Evolutionary conservation across 23 tunicate genomes (phyloP), one percentile per base, ranked within the genome.

Genomic region (Styela plicata): DNA sequence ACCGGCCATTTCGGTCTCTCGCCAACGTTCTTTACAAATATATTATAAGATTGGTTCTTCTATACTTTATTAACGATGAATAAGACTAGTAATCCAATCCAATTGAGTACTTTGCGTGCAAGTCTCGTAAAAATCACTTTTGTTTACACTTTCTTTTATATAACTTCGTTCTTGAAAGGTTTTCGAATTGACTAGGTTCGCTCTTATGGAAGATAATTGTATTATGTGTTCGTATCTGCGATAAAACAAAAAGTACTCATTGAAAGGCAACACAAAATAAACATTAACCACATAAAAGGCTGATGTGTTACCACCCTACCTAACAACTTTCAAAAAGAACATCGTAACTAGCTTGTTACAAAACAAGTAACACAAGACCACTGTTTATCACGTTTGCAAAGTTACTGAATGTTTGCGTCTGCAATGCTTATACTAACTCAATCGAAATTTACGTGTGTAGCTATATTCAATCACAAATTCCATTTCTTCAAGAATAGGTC

Each of bases 21-120:
- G 57, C 13, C 57, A 44, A 26, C 77, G 77, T 34, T 71, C 77
- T 33, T 34, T 71, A 23, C 28, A 16, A 21, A 68, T 68, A 68
- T 68, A 68, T 16, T 68, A 44, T 44, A 44, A 13, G 7, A 44
- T 44, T 5, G 13, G 57, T 5, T 44, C 57, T 44, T 5, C 10
- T 44, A 44, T 44, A 5, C 57, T 44, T 5, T 44, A 44, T 13
- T 44, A 7, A 7, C 57, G 34, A 71, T 34, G 34, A 71, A 66
- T 66, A 66, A 71, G 17, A 71, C 36, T 29, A 21, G 81, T 76
- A 76, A 76, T 76, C 81, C 81, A 76, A 76, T 76, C 81, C 81
- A 76, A 76, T 71, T 19, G 36, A 71, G 29, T 19, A 21, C 36
- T 34, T 71, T 71, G 35, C 35, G 35, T 27, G 24, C 24, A 71